Evolutionary conservation across 2,888 invertebrate genomes (phyloP).

Genomic region (Hyles lineata): DNA sequence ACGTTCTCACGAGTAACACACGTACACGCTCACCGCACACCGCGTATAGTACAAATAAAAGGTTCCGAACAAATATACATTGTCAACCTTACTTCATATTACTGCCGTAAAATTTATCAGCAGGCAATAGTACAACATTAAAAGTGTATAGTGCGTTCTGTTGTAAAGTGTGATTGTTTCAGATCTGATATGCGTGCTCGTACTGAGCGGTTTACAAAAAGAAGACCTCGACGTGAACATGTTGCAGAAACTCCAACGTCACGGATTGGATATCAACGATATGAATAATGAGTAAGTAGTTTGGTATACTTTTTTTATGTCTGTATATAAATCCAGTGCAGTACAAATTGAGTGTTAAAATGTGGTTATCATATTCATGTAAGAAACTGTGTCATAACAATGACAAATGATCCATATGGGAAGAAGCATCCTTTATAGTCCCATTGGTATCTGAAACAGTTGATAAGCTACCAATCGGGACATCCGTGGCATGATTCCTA

Average conservation of each 20-base stretch:
- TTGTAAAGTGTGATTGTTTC: conserved; percentile 49
- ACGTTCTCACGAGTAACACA: conserved; percentile 66
- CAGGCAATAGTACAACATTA: not conserved
- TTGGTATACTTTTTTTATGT: not conserved
- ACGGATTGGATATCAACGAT: conserved; percentile 70
- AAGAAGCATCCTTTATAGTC: no score
- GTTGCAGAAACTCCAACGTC: conserved; percentile 64
- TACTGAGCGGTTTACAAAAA: conserved; percentile 74
- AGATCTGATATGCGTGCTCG: conserved; percentile 76
- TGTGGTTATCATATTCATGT: no score
- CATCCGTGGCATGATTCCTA: no score
- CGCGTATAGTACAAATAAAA: conserved; percentile 72
- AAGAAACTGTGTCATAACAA: no score
- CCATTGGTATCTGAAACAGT: no score
- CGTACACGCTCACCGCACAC: conserved; percentile 60
- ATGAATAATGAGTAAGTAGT: conserved; percentile 69
- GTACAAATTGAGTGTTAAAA: no score
- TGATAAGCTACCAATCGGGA: no score
- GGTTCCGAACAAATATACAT: conserved; percentile 65
- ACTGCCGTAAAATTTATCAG: no score
- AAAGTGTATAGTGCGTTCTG: not conserved
- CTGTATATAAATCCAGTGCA: no score
- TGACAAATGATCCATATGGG: no score
- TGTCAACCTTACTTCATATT: conserved; percentile 41
- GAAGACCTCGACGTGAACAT: conserved; percentile 68